phyloP scores from a whole-genome alignment of 1,140 invertebrate species.

The Hetaerina americana region DNA sequence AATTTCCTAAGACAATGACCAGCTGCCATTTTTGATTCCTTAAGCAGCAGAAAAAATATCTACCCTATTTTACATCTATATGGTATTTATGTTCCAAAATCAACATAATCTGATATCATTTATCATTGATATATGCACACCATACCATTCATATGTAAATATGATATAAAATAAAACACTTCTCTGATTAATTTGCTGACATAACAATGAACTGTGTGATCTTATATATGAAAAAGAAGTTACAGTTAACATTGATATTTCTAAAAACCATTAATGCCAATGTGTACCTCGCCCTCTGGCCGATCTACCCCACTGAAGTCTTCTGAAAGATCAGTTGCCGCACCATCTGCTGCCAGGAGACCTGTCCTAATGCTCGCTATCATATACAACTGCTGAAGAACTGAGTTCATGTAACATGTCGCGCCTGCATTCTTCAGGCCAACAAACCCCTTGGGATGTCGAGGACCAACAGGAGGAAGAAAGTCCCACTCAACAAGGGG shows the following conservation, averaged over 20 bases:
- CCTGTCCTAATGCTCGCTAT: slow-evolving; percentile 79
- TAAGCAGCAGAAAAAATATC: too few species aligned
- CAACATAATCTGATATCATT: too few species aligned
- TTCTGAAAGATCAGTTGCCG: slow-evolving; percentile 75
- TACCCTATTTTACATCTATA: too few species aligned
- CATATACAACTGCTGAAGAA: slow-evolving; percentile 94
- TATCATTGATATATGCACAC: too few species aligned
- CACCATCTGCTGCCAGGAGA: slow-evolving; percentile 64
- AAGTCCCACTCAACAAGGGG: slow-evolving; percentile 94
- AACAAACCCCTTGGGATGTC: slow-evolving; percentile 82
- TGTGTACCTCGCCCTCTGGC: slow-evolving; percentile 40
- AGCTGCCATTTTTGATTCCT: too few species aligned
- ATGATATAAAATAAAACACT: too few species aligned
- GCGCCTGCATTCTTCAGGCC: slow-evolving; percentile 97
- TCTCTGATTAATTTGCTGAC: too few species aligned
- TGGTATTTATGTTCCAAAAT: too few species aligned
- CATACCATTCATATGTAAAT: too few species aligned
- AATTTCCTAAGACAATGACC: too few species aligned
- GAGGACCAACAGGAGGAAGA: slow-evolving; percentile 83
- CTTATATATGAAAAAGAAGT: too few species aligned
- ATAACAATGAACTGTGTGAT: too few species aligned
- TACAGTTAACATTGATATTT: neutral
- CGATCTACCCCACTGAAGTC: slow-evolving; percentile 78
- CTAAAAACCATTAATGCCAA: slow-evolving; percentile 16
- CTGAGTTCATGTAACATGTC: slow-evolving; percentile 99